Evolutionary conservation across 2,113 vertebrate species (phyloP).

Genomic region (Chaetura pelagica): DNA sequence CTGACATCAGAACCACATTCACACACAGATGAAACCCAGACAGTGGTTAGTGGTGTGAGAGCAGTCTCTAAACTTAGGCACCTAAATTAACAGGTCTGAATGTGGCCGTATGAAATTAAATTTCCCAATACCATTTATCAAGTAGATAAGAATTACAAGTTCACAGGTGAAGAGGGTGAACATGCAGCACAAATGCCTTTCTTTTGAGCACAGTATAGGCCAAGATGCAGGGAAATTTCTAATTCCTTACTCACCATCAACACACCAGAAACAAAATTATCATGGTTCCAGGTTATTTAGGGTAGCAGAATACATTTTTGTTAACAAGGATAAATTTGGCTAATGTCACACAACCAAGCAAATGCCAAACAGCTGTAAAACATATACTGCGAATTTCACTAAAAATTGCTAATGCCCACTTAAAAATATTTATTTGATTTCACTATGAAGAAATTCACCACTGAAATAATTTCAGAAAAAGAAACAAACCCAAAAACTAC

Average conservation of each 20-base stretch:
- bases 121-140: background rate
- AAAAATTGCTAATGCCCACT: background rate
- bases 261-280: background rate
- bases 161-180: background rate
- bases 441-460: background rate
- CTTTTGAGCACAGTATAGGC: background rate
- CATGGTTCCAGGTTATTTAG: background rate
- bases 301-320: background rate
- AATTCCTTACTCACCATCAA: background rate
- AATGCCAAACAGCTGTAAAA: background rate
- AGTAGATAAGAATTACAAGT: background rate
- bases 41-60: background rate
- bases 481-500: background rate
- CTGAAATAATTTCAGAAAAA: background rate
- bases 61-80: background rate
- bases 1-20: background rate
- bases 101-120: background rate
- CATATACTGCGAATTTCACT: background rate
- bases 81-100: background rate
- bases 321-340: background rate
- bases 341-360: background rate
- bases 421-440: background rate
- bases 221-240: background rate
- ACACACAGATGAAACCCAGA: background rate
- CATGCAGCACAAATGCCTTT: background rate